These are phyloP conservation scores for Epizoanthus stellaris DNA, from an alignment of 92 coral and sea anemone genomes.

Conservation along the genomic window DNA sequence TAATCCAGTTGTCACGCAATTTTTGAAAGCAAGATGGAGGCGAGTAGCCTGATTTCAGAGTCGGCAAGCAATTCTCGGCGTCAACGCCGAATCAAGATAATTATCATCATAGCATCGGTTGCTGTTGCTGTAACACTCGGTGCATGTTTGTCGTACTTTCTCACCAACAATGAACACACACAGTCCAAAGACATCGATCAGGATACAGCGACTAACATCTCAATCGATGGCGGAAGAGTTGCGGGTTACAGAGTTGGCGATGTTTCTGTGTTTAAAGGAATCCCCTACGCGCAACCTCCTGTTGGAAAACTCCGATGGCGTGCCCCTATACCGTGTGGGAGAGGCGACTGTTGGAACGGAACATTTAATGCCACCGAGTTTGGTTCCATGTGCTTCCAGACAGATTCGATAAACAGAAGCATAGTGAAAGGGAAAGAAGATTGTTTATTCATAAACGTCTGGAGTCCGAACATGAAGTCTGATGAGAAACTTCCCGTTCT, in stretches of 20 bases:
- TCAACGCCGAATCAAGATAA: neutral
- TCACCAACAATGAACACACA: neutral
- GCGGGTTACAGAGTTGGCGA: slow-evolving; percentile 49
- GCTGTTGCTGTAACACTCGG: neutral
- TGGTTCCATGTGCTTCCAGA: slow-evolving; percentile 69
- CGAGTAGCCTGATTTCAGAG: neutral
- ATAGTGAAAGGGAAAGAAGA: slow-evolving; percentile 66
- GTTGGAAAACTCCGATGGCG: slow-evolving; percentile 58
- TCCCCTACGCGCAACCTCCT: slow-evolving; percentile 71
- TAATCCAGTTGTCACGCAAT: neutral
- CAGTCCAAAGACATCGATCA: neutral
- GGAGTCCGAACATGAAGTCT: slow-evolving; percentile 52
- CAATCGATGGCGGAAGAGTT: slow-evolving; percentile 54
- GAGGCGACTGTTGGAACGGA: slow-evolving; percentile 76
- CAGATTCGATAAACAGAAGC: slow-evolving; percentile 32
- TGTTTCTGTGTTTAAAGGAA: slow-evolving; percentile 70
- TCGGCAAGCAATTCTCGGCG: neutral
- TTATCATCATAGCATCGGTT: neutral
- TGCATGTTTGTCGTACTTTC: neutral
- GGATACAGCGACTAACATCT: slow-evolving; percentile 26
- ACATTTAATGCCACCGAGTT: slow-evolving; percentile 61
- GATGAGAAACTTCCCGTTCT: slow-evolving; percentile 61
- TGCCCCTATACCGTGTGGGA: slow-evolving; percentile 54
- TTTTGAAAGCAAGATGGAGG: neutral
- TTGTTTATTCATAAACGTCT: slow-evolving; percentile 75